A percentile compares a stretch with the other conserved stretches of the same genome.
These are phyloP conservation scores for Anneissia japonica DNA, from an alignment of 35 echinoderm and acorn worm genomes.

Conservation along the genomic window DNA sequence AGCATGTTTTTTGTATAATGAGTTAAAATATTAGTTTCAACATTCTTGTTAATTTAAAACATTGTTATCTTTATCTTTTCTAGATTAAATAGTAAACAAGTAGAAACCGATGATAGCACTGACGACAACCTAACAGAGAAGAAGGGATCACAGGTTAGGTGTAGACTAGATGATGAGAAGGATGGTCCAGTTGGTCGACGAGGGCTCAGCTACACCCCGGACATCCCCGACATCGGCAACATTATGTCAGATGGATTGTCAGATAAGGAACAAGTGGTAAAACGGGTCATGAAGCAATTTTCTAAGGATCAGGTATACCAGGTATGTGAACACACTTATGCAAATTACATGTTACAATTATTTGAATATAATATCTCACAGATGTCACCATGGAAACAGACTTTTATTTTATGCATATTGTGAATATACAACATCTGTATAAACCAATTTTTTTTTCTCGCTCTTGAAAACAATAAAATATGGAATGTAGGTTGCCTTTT, in stretches of 20 bases:
- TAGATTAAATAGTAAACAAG: slow-evolving; percentile 44
- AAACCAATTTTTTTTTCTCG: too few relatives aligned
- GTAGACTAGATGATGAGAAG: slow-evolving; percentile 19
- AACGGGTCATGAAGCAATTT: slow-evolving; percentile 80
- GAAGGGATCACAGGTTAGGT: slow-evolving; percentile 19
- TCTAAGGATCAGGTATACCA: slow-evolving; percentile 80
- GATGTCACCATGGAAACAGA: too few relatives aligned
- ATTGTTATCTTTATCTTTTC: slow-evolving; percentile 21
- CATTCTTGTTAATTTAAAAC: background rate
- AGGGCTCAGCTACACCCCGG: slow-evolving; percentile 24
- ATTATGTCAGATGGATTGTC: slow-evolving; percentile 77
- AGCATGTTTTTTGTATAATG: too few relatives aligned
- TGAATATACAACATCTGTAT: too few relatives aligned
- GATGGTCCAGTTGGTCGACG: slow-evolving; percentile 26
- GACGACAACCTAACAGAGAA: slow-evolving; percentile 68
- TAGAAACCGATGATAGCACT: slow-evolving; percentile 35
- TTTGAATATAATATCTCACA: too few relatives aligned
- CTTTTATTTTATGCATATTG: too few relatives aligned
- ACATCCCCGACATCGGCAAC: slow-evolving; percentile 33
- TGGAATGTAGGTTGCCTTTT: too few relatives aligned
- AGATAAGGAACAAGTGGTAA: slow-evolving; percentile 68
- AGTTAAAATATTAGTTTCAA: too few relatives aligned
- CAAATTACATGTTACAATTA: background rate
- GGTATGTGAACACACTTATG: slow-evolving; percentile 23
- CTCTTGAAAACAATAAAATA: too few relatives aligned